Evolutionary conservation across 2,888 invertebrate genomes (phyloP), one percentile per base, ranked within the genome.

Genomic region (Elegia similella): DNA sequence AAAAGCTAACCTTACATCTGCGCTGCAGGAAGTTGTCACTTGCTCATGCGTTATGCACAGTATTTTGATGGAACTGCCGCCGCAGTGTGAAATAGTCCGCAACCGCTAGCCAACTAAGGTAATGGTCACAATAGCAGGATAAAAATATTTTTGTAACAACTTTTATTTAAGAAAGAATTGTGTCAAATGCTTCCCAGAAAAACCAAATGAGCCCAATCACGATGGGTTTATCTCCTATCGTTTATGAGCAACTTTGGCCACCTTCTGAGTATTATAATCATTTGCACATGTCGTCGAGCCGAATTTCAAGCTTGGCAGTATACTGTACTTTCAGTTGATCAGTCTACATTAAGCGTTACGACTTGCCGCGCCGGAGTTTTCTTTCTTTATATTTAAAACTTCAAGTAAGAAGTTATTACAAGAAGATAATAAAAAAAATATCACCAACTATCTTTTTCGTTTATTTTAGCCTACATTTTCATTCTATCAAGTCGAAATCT

Each of bases 381-480:
- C 77, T 82, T 82, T 80, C 73, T 72, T 72, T 73, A 68, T 78
- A 63, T 72, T 15, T 69, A 76, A 72, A 84, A 78, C 73, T 77
- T 75, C 80, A 81, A 82, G 84, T 84, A 70, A 68, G 60, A 70
- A 68, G 69, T 74, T 64, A 55, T 68, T 76, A 73, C 75, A n/a
- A n/a, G n/a, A 65, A 73, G 73, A 66, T 61, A 81, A 82, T 84
- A 83, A 81, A 83, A 73, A 69, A 69, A 68, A n/a, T n/a, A n/a
- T n/a, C n/a, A n/a, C n/a, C n/a, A n/a, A n/a, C n/a, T n/a, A n/a
- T n/a, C n/a, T n/a, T n/a, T n/a, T n/a, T n/a, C n/a, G n/a, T n/a
- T n/a, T n/a, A n/a, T n/a, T n/a, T n/a, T n/a, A n/a, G n/a, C n/a
- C n/a, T n/a, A n/a, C n/a, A n/a, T n/a, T n/a, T n/a, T n/a, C n/a